phyloP scores from a whole-genome alignment of 64 coral and sea anemone species.

The Stichodactyla helianthus region DNA sequence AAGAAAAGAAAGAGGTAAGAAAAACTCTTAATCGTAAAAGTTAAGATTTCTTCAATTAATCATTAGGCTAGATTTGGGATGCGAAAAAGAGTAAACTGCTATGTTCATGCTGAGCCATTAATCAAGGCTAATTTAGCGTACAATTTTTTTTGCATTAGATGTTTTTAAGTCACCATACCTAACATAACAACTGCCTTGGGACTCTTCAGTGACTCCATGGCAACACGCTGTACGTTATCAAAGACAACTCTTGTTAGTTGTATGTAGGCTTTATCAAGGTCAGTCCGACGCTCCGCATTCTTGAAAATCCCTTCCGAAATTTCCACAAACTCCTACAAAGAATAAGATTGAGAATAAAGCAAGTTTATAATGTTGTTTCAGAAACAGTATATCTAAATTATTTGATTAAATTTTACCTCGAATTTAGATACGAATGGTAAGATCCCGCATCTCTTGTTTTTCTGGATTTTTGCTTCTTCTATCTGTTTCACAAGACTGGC shows the following conservation, averaged over 20 bases:
- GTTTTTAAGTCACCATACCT: conserved; percentile 36
- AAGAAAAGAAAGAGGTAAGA: conserved; percentile 9
- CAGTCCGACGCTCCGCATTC: conserved; percentile 78
- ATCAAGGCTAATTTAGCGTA: no score
- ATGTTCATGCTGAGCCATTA: no score
- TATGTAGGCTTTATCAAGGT: conserved; percentile 87
- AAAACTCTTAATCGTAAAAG: neutral
- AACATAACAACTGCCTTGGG: conserved; percentile 82
- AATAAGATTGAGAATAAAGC: neutral
- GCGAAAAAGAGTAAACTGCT: no score
- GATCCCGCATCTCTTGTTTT: conserved; percentile 89
- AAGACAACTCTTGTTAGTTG: conserved; percentile 78
- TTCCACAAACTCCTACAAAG: conserved; percentile 77
- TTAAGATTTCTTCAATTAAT: neutral
- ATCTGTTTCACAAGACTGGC: conserved; percentile 75
- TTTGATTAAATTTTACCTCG: conserved; percentile 33
- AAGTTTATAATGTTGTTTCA: neutral
- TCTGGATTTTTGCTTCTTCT: conserved; percentile 89
- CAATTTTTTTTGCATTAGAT: neutral
- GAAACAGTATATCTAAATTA: no score
- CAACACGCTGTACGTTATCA: conserved; percentile 86
- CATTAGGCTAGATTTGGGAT: no score
- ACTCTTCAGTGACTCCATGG: conserved; percentile 80
- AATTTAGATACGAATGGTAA: conserved; percentile 98
- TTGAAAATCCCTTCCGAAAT: conserved; percentile 89